These are phyloP conservation scores for Microtus californicus DNA, from an alignment of 2,797 vertebrate genomes.

Conservation along the genomic window DNA sequence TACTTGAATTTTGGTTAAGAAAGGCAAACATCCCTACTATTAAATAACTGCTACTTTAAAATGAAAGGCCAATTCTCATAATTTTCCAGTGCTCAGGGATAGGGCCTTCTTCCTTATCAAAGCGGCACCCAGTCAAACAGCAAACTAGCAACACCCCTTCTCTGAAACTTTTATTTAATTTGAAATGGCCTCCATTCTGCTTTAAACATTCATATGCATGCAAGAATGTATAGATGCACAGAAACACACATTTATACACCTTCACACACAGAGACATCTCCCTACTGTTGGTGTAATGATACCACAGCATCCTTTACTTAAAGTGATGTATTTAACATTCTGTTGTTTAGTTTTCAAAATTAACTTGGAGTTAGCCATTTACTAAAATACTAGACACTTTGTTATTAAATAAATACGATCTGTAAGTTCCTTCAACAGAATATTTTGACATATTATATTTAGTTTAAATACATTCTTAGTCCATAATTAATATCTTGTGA, in stretches of 20 bases:
- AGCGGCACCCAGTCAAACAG: too few species aligned
- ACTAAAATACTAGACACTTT: neutral
- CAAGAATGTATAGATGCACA: neutral
- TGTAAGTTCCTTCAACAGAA: neutral
- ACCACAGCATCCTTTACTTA: neutral
- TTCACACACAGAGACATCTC: neutral
- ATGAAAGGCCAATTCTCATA: neutral
- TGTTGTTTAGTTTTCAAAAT: neutral
- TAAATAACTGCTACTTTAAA: neutral
- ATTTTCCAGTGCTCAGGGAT: neutral
- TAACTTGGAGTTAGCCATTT: neutral
- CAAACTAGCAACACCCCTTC: neutral
- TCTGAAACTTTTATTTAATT: neutral
- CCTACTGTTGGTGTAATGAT: neutral
- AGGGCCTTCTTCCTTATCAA: neutral
- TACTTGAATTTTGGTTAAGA: neutral
- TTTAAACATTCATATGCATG: neutral
- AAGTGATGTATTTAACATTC: neutral
- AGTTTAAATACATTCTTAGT: neutral
- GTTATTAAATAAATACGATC: neutral
- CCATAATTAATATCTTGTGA: neutral
- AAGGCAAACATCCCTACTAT: neutral
- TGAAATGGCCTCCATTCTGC: neutral
- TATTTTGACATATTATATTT: neutral
- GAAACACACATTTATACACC: neutral